Percentiles rank a stretch among this genome's conserved stretches.
phyloP scores from a whole-genome alignment of 2,113 vertebrate species.

The Colossoma macropomum region DNA sequence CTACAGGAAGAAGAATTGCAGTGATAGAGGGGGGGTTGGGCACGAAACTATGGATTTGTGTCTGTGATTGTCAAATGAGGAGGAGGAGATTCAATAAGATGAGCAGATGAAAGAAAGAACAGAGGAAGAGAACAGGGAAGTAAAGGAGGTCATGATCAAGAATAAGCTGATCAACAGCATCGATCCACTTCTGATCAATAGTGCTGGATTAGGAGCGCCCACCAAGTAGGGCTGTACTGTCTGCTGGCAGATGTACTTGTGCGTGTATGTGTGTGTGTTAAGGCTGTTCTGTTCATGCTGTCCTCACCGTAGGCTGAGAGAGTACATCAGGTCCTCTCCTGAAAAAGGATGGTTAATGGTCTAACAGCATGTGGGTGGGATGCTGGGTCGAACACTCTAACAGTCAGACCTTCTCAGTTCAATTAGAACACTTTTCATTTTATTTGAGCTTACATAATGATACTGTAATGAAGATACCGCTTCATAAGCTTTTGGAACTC shows the following conservation, averaged over 20 bases:
- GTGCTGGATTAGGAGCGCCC: conserved; percentile 2
- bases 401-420: neutral
- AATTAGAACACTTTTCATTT: conserved; percentile 27
- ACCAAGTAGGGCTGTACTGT: neutral
- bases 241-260: neutral
- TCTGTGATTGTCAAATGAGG: too few species aligned
- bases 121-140: neutral
- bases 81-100: conserved; percentile 30
- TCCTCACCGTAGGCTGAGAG: conserved; percentile 31
- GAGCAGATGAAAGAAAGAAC: conserved; percentile 41
- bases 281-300: conserved; percentile 49
- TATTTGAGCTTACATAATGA: conserved; percentile 41
- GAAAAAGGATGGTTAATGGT: conserved; percentile 10
- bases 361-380: conserved; percentile 41
- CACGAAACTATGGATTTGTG: too few species aligned
- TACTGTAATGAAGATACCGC: conserved; percentile 13
- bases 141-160: conserved; percentile 39
- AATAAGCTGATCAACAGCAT: conserved; percentile 45
- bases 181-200: conserved; percentile 49
- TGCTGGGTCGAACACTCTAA: conserved; percentile 24
- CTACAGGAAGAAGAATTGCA: too few species aligned
- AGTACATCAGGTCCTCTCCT: conserved; percentile 44
- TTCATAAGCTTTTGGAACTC: neutral
- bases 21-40: too few species aligned
- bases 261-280: conserved; percentile 4